Evolutionary conservation across 2,888 invertebrate species (phyloP).

Genomic region (Hylaea fasciaria): DNA sequence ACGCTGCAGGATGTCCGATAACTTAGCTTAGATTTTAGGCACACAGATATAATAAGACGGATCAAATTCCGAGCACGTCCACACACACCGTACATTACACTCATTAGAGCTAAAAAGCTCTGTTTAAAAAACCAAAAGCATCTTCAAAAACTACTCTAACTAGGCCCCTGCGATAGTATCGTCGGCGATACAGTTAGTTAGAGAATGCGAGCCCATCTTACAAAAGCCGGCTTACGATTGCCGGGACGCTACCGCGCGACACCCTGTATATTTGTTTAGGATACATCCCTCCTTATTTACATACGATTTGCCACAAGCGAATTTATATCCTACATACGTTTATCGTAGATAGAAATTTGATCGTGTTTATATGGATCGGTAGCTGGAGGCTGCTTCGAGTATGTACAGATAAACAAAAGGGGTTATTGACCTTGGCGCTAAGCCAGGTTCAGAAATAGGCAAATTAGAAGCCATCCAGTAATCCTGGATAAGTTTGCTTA

Average conservation of each 20-base stretch:
- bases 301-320: slow-evolving; percentile 52
- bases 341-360: slow-evolving; percentile 56
- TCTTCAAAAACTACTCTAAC: slow-evolving; percentile 52
- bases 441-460: slow-evolving; percentile 69
- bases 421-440: slow-evolving; percentile 79
- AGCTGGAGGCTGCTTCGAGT: slow-evolving; percentile 61
- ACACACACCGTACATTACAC: slow-evolving; percentile 35
- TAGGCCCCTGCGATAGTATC: slow-evolving; percentile 42
- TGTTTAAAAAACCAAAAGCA: slow-evolving; percentile 61
- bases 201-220: slow-evolving; percentile 53
- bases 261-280: slow-evolving; percentile 80
- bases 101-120: slow-evolving; percentile 50
- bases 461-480: slow-evolving; percentile 65
- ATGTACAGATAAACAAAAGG: slow-evolving; percentile 66
- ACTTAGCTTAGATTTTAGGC: too few relatives aligned
- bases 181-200: slow-evolving; percentile 32
- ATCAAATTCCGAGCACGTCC: slow-evolving; percentile 36
- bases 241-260: slow-evolving; percentile 67
- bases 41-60: slow-evolving; percentile 19
- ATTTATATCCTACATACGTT: slow-evolving; percentile 58
- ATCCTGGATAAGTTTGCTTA: slow-evolving; percentile 51
- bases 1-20: neutral
- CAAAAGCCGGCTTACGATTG: slow-evolving; percentile 59
- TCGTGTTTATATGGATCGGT: slow-evolving; percentile 47
- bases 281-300: slow-evolving; percentile 77